Evolutionary conservation across 35 echinoderm and acorn worm species (phyloP), one percentile per base, ranked within the genome.

Genomic region (Lytechinus variegatus): DNA sequence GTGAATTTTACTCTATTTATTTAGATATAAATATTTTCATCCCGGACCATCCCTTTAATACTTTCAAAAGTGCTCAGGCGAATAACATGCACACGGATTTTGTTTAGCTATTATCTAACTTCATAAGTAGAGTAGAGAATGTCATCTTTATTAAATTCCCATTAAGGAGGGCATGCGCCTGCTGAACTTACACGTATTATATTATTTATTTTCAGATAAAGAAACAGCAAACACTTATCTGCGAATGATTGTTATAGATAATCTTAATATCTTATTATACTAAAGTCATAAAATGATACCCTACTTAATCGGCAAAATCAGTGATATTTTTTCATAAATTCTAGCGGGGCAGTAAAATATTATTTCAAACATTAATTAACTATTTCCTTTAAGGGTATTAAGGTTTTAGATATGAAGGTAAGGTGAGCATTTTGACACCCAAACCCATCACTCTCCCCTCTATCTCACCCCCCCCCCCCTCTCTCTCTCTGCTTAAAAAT

Each of bases 151-250:
- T 79, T 79, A n/a, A 79, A 79, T 79, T 79, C 19, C 66, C 66
- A 79, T 79, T 79, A 79, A 79, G 66, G n/a, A 79, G 21, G 14
- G 16, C 66, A 79, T 19, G 66, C 66, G 66, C 66, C 66, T 19
- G 66, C 56, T 58, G 24, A 79, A 19, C 2, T 44, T 44, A 44
- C 33, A 44, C 33, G 33, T 44, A 44, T 44, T 79, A 7, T 24
- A 79, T 79, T 79, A 79, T 79, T 79, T 79, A 79, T 79, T 79
- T 79, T 79, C 66, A 79, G 66, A 79, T 79, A 79, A 79, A 24
- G 66, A 24, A 79, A 79, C 14, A 7, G 66, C 66, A n/a, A 79
- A 79, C 66, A 79, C 19, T 19, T 6, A 79, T 3, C 5, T n/a
- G 21, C n/a, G 66, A 79, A 79, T 79, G 66, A 24, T 16, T 44